Percentiles rank a stretch among this genome's conserved stretches.
Conservation (phyloP, 92 coral and sea anemone genomes). For the Micromussa lordhowensis region DNA sequence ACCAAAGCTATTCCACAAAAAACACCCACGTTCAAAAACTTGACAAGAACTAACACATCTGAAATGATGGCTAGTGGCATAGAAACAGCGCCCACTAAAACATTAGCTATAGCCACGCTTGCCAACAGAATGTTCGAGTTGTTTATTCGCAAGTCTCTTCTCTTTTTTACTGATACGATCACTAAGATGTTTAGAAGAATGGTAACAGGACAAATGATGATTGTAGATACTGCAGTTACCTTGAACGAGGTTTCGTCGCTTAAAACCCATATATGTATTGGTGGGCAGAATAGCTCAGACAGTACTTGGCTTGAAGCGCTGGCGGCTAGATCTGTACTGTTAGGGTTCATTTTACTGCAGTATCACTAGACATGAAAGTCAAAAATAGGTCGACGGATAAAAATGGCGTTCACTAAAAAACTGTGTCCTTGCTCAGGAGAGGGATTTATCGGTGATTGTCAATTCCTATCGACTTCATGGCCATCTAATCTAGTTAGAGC, state of each 20-base stretch:
- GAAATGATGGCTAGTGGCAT: neutral
- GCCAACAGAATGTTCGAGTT: conserved; percentile 37
- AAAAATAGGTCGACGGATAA: no score
- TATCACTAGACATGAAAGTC: no score
- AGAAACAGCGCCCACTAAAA: conserved; percentile 29
- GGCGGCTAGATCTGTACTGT: neutral
- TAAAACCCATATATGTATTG: conserved; percentile 10
- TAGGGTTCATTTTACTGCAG: neutral
- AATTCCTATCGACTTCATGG: neutral
- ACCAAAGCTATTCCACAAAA: neutral
- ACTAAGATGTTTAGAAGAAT: conserved; percentile 13
- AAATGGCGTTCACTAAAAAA: neutral
- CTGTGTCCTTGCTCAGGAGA: neutral
- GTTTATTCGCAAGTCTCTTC: neutral
- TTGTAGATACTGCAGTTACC: neutral
- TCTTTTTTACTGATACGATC: conserved; percentile 15
- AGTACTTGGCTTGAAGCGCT: neutral
- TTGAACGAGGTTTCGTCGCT: neutral
- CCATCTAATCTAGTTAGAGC: neutral
- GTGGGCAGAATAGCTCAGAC: neutral
- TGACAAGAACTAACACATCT: conserved; percentile 6
- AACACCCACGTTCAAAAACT: neutral
- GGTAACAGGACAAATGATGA: conserved; percentile 6
- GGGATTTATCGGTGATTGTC: no score
- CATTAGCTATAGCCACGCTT: conserved; percentile 30